A percentile compares a stretch with the other conserved stretches of the same genome.
phyloP scores from a whole-genome alignment of 2,113 vertebrate species.

The Siniperca knerii region DNA sequence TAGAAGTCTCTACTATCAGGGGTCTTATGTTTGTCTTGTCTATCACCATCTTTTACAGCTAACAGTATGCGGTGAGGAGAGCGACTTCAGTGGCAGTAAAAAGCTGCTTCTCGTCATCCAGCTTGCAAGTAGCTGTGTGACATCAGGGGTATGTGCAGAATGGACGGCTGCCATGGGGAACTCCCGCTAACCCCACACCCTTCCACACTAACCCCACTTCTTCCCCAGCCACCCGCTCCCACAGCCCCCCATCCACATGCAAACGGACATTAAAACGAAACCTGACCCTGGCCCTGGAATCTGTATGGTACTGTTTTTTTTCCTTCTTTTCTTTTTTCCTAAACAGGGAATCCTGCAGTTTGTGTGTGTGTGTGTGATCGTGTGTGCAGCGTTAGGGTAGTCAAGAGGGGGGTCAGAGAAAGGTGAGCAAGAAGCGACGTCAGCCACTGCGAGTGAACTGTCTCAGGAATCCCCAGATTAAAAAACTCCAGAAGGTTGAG shows the following conservation, averaged over 20 bases:
- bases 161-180: constrained; percentile 78
- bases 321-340: constrained; percentile 29
- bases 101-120: constrained; percentile 76
- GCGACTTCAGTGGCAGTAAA: constrained; percentile 52
- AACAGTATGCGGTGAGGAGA: constrained; percentile 46
- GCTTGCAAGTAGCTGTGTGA: constrained; percentile 72
- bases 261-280: constrained; percentile 88
- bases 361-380: constrained; percentile 44
- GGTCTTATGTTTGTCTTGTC: constrained; percentile 81
- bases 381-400: constrained; percentile 14
- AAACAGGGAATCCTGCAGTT: constrained; percentile 70
- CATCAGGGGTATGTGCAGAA: constrained; percentile 77
- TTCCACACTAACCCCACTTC: constrained; percentile 66
- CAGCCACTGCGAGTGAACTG: constrained; percentile 85
- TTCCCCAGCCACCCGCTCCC: constrained; percentile 61
- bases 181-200: constrained; percentile 76
- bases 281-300: constrained; percentile 84
- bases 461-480: constrained; percentile 95
- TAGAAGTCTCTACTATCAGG: constrained; percentile 69
- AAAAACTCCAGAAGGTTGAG: constrained; percentile 95
- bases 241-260: constrained; percentile 76
- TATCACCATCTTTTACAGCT: constrained; percentile 63
- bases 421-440: constrained; percentile 89
- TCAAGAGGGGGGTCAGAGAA: constrained; percentile 82
- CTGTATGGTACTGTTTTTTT: constrained; percentile 82